These are phyloP conservation scores for Noctuana brunneofusca DNA, from an alignment of 2,888 invertebrate genomes.

Conservation along the genomic window DNA sequence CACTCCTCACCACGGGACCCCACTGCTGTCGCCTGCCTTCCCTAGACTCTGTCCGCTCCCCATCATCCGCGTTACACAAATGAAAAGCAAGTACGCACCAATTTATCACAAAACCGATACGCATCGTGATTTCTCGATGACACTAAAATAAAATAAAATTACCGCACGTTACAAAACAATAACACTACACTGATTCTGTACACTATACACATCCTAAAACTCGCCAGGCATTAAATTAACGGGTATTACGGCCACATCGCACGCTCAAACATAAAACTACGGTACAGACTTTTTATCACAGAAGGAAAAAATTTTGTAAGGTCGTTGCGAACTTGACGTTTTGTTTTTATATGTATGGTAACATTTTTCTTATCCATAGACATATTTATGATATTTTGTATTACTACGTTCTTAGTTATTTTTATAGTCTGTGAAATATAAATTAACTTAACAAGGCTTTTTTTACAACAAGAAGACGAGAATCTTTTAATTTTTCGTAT, in stretches of 20 bases:
- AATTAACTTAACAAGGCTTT: no score
- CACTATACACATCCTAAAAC: conserved; percentile 75
- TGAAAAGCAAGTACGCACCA: conserved; percentile 79
- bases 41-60: conserved; percentile 72
- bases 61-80: conserved; percentile 76
- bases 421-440: no score
- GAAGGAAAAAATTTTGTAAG: conserved; percentile 38
- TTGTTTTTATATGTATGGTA: conserved; percentile 7
- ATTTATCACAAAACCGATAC: conserved; percentile 78
- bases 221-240: conserved; percentile 51
- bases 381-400: background rate
- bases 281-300: conserved; percentile 60
- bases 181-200: conserved; percentile 59
- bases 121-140: conserved; percentile 78
- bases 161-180: conserved; percentile 62
- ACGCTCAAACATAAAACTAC: conserved; percentile 62
- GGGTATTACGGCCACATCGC: conserved; percentile 69
- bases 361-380: conserved; percentile 13
- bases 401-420: no score
- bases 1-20: conserved; percentile 67
- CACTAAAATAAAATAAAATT: conserved; percentile 66
- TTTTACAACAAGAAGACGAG: no score
- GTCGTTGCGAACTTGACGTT: conserved; percentile 29
- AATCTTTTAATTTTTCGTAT: no score
- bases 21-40: conserved; percentile 72